Percentiles rank a stretch among this genome's conserved stretches.
Evolutionary conservation across 2,888 invertebrate genomes (phyloP).

Genomic region (Temnothorax unifasciatus): DNA sequence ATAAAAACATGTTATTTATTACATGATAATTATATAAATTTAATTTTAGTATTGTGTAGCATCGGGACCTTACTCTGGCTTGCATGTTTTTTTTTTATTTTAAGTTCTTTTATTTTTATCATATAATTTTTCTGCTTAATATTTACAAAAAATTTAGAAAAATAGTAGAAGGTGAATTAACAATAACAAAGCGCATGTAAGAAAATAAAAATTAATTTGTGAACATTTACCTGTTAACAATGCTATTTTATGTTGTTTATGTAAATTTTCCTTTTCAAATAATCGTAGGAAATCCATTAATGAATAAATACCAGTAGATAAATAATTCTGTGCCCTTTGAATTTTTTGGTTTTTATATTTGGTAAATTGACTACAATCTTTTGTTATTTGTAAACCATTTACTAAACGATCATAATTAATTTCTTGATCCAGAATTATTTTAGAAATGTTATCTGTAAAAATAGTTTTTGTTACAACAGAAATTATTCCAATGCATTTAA

Average conservation of each 20-base stretch:
- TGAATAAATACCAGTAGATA: conserved; percentile 12
- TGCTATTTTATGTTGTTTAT: background rate
- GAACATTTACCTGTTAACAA: background rate
- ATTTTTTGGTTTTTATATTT: background rate
- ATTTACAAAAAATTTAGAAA: too few species aligned
- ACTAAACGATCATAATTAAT: background rate
- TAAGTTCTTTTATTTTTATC: too few species aligned
- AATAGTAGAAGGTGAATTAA: too few species aligned
- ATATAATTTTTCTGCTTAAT: too few species aligned
- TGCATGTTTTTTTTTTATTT: too few species aligned
- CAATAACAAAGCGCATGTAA: too few species aligned
- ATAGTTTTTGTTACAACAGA: background rate
- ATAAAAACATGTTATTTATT: too few species aligned
- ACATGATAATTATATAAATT: too few species aligned
- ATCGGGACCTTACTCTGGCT: too few species aligned
- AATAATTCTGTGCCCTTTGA: conserved; percentile 9
- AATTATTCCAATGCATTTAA: background rate
- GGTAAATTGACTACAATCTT: background rate
- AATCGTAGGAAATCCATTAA: background rate
- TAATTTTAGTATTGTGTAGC: too few species aligned
- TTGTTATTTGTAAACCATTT: conserved; percentile 12
- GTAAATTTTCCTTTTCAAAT: background rate
- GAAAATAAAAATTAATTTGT: background rate
- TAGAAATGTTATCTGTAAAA: conserved; percentile 9
- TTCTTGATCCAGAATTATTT: conserved; percentile 18